These are phyloP conservation scores for Chironex yamaguchii DNA, from an alignment of 30 jellyfish, hydroid and myxozoan species.

Conservation along the genomic window DNA sequence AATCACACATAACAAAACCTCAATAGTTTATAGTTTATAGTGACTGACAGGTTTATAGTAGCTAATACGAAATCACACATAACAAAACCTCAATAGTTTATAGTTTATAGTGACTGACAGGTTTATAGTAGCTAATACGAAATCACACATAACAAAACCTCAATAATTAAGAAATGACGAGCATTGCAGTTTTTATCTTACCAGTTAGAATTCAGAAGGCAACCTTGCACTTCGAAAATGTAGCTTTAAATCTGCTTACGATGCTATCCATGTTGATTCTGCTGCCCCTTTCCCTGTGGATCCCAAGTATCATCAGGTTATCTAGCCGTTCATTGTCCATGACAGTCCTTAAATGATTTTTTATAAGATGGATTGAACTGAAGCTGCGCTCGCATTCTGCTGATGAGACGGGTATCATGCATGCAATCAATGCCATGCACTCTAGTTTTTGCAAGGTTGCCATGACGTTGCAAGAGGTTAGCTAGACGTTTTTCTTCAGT, in stretches of 20 bases:
- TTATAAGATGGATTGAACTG: conserved; percentile 47
- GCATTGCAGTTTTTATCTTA: too few species aligned
- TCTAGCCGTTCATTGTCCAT: conserved; percentile 36
- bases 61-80: too few species aligned
- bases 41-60: too few species aligned
- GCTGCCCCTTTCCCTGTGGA: conserved; percentile 49
- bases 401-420: conserved; percentile 50
- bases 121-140: too few species aligned
- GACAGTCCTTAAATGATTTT: conserved; percentile 4
- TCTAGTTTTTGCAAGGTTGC: conserved; percentile 6
- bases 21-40: too few species aligned
- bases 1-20: too few species aligned
- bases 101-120: too few species aligned
- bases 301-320: conserved; percentile 51
- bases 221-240: conserved; percentile 12
- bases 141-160: too few species aligned
- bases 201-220: conserved; percentile 16
- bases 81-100: too few species aligned
- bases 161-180: too few species aligned
- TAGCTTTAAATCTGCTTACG: conserved; percentile 13
- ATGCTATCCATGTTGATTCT: conserved; percentile 3
- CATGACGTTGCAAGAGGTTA: too few species aligned
- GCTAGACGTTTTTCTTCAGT: not conserved
- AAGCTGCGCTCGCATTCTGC: conserved; percentile 47
- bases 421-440: conserved; percentile 9